Evolutionary conservation across 2,888 invertebrate species (phyloP), one percentile per base, ranked within the genome.

Genomic region (Tenthredo scrophulariae): DNA sequence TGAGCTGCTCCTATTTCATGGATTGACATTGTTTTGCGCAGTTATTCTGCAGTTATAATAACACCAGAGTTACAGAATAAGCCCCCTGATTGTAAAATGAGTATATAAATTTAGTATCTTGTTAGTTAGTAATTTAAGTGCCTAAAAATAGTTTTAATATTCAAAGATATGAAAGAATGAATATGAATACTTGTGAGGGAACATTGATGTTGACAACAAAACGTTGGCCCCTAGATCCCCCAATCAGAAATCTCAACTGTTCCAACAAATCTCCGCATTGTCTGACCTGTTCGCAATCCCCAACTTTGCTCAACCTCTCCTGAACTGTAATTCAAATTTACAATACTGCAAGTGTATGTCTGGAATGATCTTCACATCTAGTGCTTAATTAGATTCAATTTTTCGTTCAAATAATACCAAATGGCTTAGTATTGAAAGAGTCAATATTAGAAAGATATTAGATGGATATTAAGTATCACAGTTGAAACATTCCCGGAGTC

Each of bases 171-270:
- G 22, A 43, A 43, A n/a, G 9, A 74, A 58, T 33, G 50, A 9
- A 33, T 22, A 33, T 22, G 29, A 29, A 84, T 87, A 89, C 92
- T 89, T 91, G 91, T 22, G 92, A 88, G 26, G 93, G 93, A 54
- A 93, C 92, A 88, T 91, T 93, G 29, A 93, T 93, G 87, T 93
- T 93, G 26, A 93, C 92, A 37, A 92, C 91, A 86, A 93, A 92
- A 50, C 92, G 91, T 84, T 92, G 92, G 1, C 91, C 91, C 29
- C 91, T 89, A 29, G 91, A 89, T 84, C 91, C 91, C 77, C 92
- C 93, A 2, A 93, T 89, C 5, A 93, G 88, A 86, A 91, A 91
- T 67, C 89, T 91, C 7, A 93, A 84, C 62, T 93, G 92, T n/a
- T 93, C 93, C 15, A 92, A 70, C 62, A 93, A 86, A 88, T 93